Evolutionary conservation across 1,140 invertebrate species (phyloP).

Genomic region (Apis cerana): DNA sequence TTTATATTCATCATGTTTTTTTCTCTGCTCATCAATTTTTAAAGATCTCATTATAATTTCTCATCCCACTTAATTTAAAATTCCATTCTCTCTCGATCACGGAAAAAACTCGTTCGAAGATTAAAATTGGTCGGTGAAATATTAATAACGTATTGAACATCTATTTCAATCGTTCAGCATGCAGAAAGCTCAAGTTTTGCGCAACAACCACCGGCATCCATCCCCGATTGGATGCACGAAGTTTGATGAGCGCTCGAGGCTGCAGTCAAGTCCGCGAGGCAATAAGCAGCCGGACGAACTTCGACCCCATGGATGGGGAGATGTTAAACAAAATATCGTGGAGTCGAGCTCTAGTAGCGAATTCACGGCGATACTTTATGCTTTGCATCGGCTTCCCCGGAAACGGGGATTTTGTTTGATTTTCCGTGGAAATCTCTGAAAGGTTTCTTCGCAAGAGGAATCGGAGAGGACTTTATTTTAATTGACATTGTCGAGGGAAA

Average conservation of each 20-base stretch:
- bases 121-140: no score
- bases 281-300: slow-evolving; percentile 22
- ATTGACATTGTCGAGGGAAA: neutral
- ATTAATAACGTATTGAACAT: neutral
- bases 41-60: no score
- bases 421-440: no score
- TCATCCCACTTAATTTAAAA: no score
- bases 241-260: slow-evolving; percentile 3
- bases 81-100: no score
- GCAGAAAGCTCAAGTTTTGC: neutral
- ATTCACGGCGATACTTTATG: slow-evolving; percentile 5
- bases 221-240: neutral
- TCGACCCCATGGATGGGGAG: neutral
- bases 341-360: neutral
- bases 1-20: no score
- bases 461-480: neutral
- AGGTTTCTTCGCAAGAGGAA: no score
- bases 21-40: no score
- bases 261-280: slow-evolving; percentile 1
- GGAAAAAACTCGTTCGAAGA: no score
- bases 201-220: neutral
- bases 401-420: slow-evolving; percentile 7
- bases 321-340: slow-evolving; percentile 21
- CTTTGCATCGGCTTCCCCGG: neutral
- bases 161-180: neutral